These are phyloP conservation scores for Podargus strigoides DNA, from an alignment of 2,797 vertebrate genomes.

Conservation along the genomic window DNA sequence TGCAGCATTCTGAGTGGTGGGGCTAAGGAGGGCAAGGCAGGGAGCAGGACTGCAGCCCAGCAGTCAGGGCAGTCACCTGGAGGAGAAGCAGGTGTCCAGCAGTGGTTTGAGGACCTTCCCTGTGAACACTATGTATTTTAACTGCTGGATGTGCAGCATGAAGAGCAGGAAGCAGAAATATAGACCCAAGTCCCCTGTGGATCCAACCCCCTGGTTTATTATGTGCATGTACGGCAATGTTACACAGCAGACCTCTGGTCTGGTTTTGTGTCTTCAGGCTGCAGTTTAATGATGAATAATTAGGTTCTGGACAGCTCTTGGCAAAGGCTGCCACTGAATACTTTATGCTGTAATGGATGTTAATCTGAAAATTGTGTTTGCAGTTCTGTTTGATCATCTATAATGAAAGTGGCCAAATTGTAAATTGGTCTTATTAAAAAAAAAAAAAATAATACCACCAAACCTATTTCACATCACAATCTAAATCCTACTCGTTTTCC, in stretches of 20 bases:
- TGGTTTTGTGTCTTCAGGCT: conserved; percentile 61
- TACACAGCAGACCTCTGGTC: conserved; percentile 44
- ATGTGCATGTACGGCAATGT: not conserved
- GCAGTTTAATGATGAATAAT: conserved; percentile 68
- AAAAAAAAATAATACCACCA: not conserved
- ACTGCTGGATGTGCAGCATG: not conserved
- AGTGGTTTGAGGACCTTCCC: not conserved
- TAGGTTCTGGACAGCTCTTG: conserved; percentile 56
- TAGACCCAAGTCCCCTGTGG: not conserved
- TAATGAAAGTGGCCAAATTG: conserved; percentile 47
- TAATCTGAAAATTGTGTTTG: conserved; percentile 62
- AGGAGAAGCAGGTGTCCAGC: not conserved
- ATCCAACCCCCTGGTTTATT: not conserved
- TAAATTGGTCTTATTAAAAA: conserved; percentile 14
- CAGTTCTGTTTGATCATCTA: conserved; percentile 53
- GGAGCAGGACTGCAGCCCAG: not conserved
- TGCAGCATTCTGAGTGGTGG: accelerated
- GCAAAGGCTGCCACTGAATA: conserved; percentile 50
- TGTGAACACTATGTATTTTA: not conserved
- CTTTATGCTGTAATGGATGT: conserved; percentile 49
- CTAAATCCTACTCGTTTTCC: not conserved
- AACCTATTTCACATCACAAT: not conserved
- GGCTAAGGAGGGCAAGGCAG: not conserved
- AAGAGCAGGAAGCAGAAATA: not conserved
- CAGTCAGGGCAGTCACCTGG: not conserved